Evolutionary conservation across 2,113 vertebrate genomes (phyloP), one percentile per base, ranked within the genome.

Genomic region (Camelus dromedarius): DNA sequence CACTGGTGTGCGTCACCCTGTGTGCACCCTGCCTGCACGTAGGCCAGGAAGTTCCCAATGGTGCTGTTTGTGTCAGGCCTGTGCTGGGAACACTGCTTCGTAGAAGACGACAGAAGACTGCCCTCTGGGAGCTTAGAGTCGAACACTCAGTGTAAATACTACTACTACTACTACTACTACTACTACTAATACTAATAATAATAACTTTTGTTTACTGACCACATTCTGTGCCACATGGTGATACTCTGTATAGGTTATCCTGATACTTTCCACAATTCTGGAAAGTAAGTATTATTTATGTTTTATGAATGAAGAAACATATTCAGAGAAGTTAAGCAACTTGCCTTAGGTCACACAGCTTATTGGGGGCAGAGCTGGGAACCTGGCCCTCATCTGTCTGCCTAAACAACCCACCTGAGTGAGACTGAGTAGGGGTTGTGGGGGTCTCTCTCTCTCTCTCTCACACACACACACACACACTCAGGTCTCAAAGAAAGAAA

Each of bases 191-290:
- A 16, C 4, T 38, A 42, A 42, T 32, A 48, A 19, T 26, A 2
- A 58, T 2, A 15, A 30, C 35, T 22, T 4, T 14, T 0, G 3
- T 28, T 19, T 26, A 4, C 2, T 1, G 66, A 9, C 28, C 3
- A 0, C 50, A 0, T 13, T 1, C 22, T 5, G 0, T 54, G 48
- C 54, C 56, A 2, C 38, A 13, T 10, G 67, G 15, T 7, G 20
- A 6, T 26, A 4, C 11, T 52, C 66, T 46, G 54, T 32, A 32
- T 8, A 22, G 16, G 30, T 16, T 22, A 2, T 32, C 30, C 50
- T 46, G 8, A 26, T 2, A 12, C 28, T 81, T 62, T 32, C 28
- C 62, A 7, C 18, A 8, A 4, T 32, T 54, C 67, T 4, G 18
- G 72, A 48, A 32, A 16, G 72, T 5, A 11, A n/a, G 30, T 7